Conservation (phyloP, 2,797 vertebrate species). For the Yasuhikotakia modesta region DNA sequence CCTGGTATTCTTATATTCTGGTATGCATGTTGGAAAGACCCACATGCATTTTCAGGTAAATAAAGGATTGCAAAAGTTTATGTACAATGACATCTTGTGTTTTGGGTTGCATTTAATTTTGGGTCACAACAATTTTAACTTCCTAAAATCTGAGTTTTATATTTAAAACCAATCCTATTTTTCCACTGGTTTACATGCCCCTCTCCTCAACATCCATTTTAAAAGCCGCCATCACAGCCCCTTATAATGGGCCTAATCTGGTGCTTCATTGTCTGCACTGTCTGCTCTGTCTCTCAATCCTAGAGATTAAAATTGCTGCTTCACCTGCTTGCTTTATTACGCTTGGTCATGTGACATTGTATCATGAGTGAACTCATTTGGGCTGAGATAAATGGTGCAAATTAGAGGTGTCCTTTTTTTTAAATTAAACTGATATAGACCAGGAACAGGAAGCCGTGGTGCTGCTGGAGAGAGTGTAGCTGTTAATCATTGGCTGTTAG, state of each 20-base stretch:
- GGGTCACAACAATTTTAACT: not conserved
- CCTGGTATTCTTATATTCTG: not conserved
- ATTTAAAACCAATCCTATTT: not conserved
- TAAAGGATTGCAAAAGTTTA: not conserved
- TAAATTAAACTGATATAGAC: constrained; percentile 39
- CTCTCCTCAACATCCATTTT: constrained; percentile 23
- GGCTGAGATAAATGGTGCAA: constrained; percentile 42
- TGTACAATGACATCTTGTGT: not conserved
- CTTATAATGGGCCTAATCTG: constrained; percentile 41
- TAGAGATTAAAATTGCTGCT: constrained; percentile 44
- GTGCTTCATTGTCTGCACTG: constrained; percentile 42
- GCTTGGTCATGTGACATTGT: constrained; percentile 31
- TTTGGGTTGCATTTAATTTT: too few species aligned
- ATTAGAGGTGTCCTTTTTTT: constrained; percentile 30
- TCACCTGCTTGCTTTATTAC: constrained; percentile 46
- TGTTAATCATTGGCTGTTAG: constrained; percentile 17
- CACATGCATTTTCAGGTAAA: not conserved
- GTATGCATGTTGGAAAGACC: not conserved
- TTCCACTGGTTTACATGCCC: not conserved
- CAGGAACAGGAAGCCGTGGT: constrained; percentile 13
- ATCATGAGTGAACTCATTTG: constrained; percentile 33
- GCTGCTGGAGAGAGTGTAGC: constrained; percentile 10
- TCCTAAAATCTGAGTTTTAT: not conserved
- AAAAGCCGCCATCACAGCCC: constrained; percentile 6
- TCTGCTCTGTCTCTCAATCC: constrained; percentile 30